Base-by-base conservation (phyloP, 2,888 invertebrate species). In the Cryptops parisi region DNA sequence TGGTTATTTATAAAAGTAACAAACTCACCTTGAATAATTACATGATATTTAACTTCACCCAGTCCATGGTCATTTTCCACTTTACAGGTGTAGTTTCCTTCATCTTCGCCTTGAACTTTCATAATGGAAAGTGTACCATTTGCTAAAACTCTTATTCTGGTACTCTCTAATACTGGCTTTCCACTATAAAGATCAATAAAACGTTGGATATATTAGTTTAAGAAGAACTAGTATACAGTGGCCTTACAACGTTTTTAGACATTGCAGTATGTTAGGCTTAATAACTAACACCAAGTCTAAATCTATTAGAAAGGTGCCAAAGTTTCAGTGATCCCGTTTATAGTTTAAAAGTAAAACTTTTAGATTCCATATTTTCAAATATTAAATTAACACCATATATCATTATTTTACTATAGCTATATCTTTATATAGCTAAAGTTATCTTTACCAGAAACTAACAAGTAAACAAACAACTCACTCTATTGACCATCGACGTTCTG, bases 401-500 rank as follows among this genome's bases (percentile, higher is more conserved):
- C 33, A 33, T 33, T 33, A 6, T n/a, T n/a, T n/a, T n/a, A n/a
- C n/a, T n/a, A n/a, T n/a, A n/a, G n/a, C n/a, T n/a, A n/a, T n/a
- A n/a, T n/a, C n/a, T n/a, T n/a, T n/a, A n/a, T n/a, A n/a, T n/a
- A n/a, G n/a, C n/a, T n/a, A n/a, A n/a, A n/a, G n/a, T n/a, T n/a
- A 33, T 15, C 15, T 33, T 9, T 33, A 15, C 15, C 33, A 9
- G 15, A 33, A 9, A 9, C 15, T 33, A 33, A 9, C 9, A 33
- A 33, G 33, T 33, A 9, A 33, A 33, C 9, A 3, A 38, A 33
- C 22, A 22, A 44, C 52, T 49, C 57, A 57, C 57, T 40, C 51
- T 25, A 57, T 57, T 21, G 40, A 26, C 57, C 57, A 57, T 39
- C 55, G 47, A 19, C 49, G 44, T 5, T 50, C 53, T 6, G 57